Percentiles rank a stretch among this genome's conserved stretches.
These are phyloP conservation scores for Lepeophtheirus nordmannii DNA, from an alignment of 2,888 invertebrate species.

Conservation along the genomic window DNA sequence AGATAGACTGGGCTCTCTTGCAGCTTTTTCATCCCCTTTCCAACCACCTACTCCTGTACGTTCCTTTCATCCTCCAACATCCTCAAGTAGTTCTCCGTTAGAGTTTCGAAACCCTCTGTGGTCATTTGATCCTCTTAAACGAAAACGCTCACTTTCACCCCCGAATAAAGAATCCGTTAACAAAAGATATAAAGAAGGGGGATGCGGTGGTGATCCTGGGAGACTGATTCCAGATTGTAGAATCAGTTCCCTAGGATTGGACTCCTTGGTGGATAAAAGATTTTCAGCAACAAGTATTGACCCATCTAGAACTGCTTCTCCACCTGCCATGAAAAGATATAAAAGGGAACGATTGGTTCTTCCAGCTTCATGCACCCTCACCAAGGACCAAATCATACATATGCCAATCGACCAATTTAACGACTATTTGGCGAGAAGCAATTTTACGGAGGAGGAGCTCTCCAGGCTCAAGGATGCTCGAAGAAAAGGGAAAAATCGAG, in stretches of 20 bases:
- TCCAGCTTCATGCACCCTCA: not conserved
- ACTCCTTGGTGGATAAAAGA: too few species aligned
- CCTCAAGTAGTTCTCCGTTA: too few species aligned
- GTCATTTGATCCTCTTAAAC: not conserved
- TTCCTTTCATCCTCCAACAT: not conserved
- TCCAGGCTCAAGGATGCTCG: not conserved
- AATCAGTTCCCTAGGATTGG: too few species aligned
- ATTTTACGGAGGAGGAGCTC: not conserved
- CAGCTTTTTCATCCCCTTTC: not conserved
- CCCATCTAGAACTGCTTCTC: not conserved
- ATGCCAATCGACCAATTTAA: constrained; percentile 2
- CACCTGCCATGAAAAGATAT: constrained; percentile 1
- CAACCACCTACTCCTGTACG: not conserved
- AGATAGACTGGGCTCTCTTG: not conserved
- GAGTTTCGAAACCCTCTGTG: not conserved
- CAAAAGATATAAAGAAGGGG: too few species aligned
- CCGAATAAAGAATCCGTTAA: too few species aligned
- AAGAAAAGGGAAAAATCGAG: constrained; percentile 1
- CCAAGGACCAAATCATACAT: not conserved
- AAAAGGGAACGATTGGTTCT: not conserved
- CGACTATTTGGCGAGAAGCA: constrained; percentile 1
- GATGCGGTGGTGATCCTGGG: too few species aligned
- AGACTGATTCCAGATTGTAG: too few species aligned
- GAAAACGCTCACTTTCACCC: not conserved
- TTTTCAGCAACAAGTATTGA: too few species aligned